phyloP scores from a whole-genome alignment of 2,888 invertebrate species.

The Folsomia manolachei region DNA sequence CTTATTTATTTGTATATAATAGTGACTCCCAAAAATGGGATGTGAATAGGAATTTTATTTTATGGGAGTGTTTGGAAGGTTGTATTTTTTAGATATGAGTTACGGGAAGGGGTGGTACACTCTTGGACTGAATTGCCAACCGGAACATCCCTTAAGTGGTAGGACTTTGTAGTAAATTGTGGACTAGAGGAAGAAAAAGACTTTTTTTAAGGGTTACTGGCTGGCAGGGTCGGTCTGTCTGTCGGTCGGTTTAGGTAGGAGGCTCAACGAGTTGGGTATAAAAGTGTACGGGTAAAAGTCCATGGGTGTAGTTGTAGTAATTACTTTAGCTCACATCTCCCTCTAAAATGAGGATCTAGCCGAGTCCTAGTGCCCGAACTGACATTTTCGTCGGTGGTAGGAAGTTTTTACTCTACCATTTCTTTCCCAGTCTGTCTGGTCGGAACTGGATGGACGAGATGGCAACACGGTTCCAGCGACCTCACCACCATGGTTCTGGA shows the following conservation, averaged over 20 bases:
- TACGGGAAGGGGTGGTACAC: neutral
- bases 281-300: neutral
- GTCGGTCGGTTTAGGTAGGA: neutral
- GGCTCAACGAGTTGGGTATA: too few relatives aligned
- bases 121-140: neutral
- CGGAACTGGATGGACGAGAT: constrained; percentile 10
- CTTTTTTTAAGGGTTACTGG: too few relatives aligned
- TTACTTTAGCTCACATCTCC: constrained; percentile 22
- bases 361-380: constrained; percentile 15
- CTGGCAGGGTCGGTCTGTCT: neutral
- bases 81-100: too few relatives aligned
- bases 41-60: too few relatives aligned
- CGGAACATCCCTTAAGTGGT: neutral
- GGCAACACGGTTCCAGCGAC: constrained; percentile 3
- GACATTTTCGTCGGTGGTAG: constrained; percentile 21
- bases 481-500: neutral
- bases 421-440: neutral
- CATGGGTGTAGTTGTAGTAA: constrained; percentile 23
- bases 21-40: too few relatives aligned
- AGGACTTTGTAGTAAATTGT: too few relatives aligned
- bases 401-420: neutral
- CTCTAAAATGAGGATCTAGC: constrained; percentile 17
- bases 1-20: too few relatives aligned
- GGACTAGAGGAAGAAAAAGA: too few relatives aligned
- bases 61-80: too few relatives aligned